phyloP scores from a whole-genome alignment of 1,140 invertebrate genomes.

The Drosophila suzukii region DNA sequence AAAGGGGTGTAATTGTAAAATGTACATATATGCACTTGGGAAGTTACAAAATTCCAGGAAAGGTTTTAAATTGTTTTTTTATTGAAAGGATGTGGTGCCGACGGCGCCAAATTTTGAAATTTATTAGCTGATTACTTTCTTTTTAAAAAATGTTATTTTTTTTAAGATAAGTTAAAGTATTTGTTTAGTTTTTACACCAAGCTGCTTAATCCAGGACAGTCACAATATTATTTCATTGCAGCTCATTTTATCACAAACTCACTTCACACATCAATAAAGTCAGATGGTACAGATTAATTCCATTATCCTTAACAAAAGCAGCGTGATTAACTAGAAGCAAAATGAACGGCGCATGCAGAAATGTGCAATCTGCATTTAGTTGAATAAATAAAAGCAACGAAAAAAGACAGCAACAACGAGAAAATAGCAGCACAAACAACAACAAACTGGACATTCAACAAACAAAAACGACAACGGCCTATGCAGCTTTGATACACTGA shows the following conservation, averaged over 20 bases:
- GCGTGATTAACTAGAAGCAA: constrained; percentile 38
- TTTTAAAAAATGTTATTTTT: too few species aligned
- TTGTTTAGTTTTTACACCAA: too few species aligned
- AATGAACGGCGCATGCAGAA: constrained; percentile 41
- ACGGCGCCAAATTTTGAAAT: too few species aligned
- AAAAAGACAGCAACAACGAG: constrained; percentile 34
- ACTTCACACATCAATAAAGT: constrained; percentile 20
- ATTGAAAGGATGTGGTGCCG: too few species aligned
- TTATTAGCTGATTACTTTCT: too few species aligned
- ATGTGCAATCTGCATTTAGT: constrained; percentile 65
- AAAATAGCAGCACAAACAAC: constrained; percentile 29
- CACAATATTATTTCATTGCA: too few species aligned
- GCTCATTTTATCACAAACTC: not conserved
- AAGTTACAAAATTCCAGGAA: too few species aligned
- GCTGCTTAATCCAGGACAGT: too few species aligned
- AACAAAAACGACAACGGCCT: constrained; percentile 47
- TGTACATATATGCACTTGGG: too few species aligned
- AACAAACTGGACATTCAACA: constrained; percentile 61
- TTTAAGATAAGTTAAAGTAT: too few species aligned
- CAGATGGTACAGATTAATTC: constrained; percentile 4
- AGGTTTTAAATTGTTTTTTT: too few species aligned
- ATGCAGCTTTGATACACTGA: constrained; percentile 23
- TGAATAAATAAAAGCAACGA: constrained; percentile 53
- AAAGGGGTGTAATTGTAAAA: too few species aligned
- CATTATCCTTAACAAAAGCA: constrained; percentile 10